These are phyloP conservation scores for Dipus sagitta DNA, from an alignment of 2,797 vertebrate genomes.

Conservation along the genomic window DNA sequence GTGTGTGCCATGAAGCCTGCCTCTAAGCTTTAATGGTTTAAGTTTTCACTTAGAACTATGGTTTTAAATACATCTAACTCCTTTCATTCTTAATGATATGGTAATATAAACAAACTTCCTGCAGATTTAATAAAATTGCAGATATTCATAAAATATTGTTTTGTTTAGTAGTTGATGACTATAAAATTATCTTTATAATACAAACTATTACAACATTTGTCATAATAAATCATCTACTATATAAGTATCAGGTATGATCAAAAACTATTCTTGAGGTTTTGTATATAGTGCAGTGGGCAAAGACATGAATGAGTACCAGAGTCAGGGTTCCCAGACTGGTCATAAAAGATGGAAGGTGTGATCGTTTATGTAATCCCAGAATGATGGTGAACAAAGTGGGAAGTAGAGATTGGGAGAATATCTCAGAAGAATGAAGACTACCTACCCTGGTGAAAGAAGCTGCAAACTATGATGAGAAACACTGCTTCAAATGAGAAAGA, in stretches of 20 bases:
- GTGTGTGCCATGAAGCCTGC: too few species aligned
- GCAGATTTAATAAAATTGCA: background rate
- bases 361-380: too few species aligned
- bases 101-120: background rate
- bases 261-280: background rate
- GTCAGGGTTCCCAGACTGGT: too few species aligned
- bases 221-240: background rate
- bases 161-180: background rate
- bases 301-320: too few species aligned
- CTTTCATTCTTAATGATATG: background rate
- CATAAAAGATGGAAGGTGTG: too few species aligned
- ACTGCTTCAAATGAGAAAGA: too few species aligned
- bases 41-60: background rate
- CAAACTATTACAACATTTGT: background rate
- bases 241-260: background rate
- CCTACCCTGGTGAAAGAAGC: too few species aligned
- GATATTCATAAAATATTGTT: background rate
- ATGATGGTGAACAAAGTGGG: too few species aligned
- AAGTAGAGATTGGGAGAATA: too few species aligned
- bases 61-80: background rate
- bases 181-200: constrained; percentile 26
- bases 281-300: too few species aligned
- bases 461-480: too few species aligned
- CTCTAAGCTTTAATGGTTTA: background rate
- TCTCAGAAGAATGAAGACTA: too few species aligned